Percentiles rank a stretch among this genome's conserved stretches.
These are phyloP conservation scores for Acleris cristana DNA, from an alignment of 2,888 invertebrate species.

Conservation along the genomic window DNA sequence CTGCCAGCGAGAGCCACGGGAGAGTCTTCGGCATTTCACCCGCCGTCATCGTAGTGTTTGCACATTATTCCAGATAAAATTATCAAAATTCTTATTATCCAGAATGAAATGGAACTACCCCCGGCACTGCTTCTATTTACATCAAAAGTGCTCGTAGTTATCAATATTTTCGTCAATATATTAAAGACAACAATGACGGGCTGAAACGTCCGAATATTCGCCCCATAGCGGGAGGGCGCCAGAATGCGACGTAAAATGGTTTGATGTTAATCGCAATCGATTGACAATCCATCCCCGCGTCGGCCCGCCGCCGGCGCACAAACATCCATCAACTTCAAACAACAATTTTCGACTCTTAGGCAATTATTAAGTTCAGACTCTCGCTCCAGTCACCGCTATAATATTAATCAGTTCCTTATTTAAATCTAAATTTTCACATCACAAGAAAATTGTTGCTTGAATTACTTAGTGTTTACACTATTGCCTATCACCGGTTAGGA, in stretches of 20 bases:
- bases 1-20: too few relatives aligned
- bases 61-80: too few relatives aligned
- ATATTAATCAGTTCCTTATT: slow-evolving; percentile 63
- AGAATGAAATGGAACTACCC: too few relatives aligned
- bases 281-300: background rate
- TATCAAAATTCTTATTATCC: too few relatives aligned
- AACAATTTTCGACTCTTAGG: slow-evolving; percentile 66
- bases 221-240: background rate
- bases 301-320: slow-evolving; percentile 14
- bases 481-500: slow-evolving; percentile 47
- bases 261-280: background rate
- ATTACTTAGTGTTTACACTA: slow-evolving; percentile 53
- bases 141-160: too few relatives aligned
- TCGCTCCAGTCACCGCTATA: slow-evolving; percentile 63
- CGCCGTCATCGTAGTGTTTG: too few relatives aligned
- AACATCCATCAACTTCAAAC: slow-evolving; percentile 58
- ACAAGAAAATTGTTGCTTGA: slow-evolving; percentile 70
- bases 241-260: background rate
- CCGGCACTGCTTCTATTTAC: too few relatives aligned
- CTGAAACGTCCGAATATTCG: too few relatives aligned
- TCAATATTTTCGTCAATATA: too few relatives aligned
- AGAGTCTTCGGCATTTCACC: too few relatives aligned
- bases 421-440: slow-evolving; percentile 49
- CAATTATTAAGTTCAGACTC: slow-evolving; percentile 64
- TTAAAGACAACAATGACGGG: too few relatives aligned